Evolutionary conservation across 2,888 invertebrate species (phyloP), one percentile per base, ranked within the genome.

Genomic region (Automeris io): DNA sequence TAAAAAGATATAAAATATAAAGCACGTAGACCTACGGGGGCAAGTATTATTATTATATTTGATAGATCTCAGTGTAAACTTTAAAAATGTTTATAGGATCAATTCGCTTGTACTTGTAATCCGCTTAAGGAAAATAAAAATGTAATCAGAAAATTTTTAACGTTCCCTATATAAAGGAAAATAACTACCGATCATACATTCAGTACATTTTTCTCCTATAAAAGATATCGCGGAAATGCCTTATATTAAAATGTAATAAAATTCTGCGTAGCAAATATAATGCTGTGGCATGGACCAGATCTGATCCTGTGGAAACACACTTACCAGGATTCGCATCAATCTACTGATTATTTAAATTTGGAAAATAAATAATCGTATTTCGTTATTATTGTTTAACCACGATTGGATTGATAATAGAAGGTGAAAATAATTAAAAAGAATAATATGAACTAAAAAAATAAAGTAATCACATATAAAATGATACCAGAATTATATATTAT

Each of bases 231-330:
- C 64, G 60, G 59, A 64, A 62, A 77, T 74, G 70, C 68, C 69
- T 71, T 66, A 71, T 76, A 78, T 79, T 78, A 76, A 77, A 79
- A 75, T 74, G 70, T 77, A 75, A 80, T 78, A 78, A 78, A 78
- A 76, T 66, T 68, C 64, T 55, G 58, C 65, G 60, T 65, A 59
- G 68, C 72, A 73, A 70, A 72, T 72, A 72, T 71, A 70, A 74
- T 76, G 74, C 67, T 58, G 66, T 55, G 60, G 64, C 61, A 51
- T 58, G 57, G 61, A 61, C 64, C 50, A 48, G 44, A 49, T 51
- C 49, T 68, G 48, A 60, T 54, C 56, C 36, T 36, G 44, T 42
- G 44, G 37, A 46, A 46, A 64, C 54, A 59, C 52, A 70, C 62
- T 54, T 18, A 34, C 32, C 37, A 23, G 11, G 43, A 54, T 46